phyloP scores from a whole-genome alignment of 2,797 vertebrate species.

The Avahi laniger region DNA sequence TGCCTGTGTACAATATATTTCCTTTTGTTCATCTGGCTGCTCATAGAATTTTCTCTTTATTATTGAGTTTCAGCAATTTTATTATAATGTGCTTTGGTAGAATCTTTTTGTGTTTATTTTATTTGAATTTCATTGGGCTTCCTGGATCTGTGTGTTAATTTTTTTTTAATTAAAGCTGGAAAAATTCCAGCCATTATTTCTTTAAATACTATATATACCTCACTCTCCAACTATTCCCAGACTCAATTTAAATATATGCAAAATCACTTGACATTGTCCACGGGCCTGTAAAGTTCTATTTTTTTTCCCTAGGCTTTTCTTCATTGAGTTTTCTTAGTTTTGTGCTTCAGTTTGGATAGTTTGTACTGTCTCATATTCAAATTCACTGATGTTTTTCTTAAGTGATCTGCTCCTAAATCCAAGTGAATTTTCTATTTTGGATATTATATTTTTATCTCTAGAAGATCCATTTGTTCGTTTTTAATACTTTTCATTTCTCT shows the following conservation, averaged over 20 bases:
- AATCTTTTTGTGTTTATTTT: not conserved
- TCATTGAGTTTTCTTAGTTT: not conserved
- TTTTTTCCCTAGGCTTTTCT: not conserved
- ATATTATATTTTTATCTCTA: not conserved
- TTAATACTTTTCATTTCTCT: not conserved
- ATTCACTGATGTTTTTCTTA: not conserved
- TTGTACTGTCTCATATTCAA: not conserved
- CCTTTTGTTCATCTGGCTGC: not conserved
- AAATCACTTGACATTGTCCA: not conserved
- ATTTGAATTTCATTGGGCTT: not conserved
- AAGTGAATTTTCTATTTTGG: not conserved
- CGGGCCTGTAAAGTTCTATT: not conserved
- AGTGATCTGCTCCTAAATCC: not conserved
- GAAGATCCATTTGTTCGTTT: not conserved
- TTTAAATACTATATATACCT: not conserved
- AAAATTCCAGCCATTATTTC: not conserved
- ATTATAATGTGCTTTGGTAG: not conserved
- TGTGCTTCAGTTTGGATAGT: not conserved
- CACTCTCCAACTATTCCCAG: not conserved
- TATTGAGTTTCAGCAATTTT: conserved; percentile 12
- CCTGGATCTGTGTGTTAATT: not conserved
- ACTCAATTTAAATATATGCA: not conserved
- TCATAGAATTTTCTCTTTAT: not conserved
- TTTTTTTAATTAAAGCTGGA: not conserved
- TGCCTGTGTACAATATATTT: not conserved